Percentiles rank a stretch among this genome's conserved stretches.
These are phyloP conservation scores for Nestor notabilis DNA, from an alignment of 2,113 vertebrate species.

Conservation along the genomic window DNA sequence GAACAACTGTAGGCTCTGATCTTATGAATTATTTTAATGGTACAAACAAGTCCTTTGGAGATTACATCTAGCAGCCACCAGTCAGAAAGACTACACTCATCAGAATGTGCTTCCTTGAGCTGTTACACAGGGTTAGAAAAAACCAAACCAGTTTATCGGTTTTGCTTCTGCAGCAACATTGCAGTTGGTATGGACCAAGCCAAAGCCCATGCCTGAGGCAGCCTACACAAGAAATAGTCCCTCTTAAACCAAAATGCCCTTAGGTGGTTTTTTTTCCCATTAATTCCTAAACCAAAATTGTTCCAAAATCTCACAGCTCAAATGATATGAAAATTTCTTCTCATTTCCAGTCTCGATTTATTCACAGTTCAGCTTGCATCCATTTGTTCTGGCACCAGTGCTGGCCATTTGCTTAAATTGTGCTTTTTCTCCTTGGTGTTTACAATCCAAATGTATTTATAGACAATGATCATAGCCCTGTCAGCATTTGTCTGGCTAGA, in stretches of 20 bases:
- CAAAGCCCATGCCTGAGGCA: neutral
- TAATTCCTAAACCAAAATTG: neutral
- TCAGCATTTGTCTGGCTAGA: neutral
- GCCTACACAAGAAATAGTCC: neutral
- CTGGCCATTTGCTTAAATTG: neutral
- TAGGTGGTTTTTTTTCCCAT: neutral
- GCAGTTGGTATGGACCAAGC: neutral
- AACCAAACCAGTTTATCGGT: neutral
- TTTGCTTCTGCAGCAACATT: neutral
- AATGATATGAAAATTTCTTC: neutral
- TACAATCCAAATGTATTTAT: neutral
- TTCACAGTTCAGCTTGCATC: neutral
- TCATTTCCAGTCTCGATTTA: neutral
- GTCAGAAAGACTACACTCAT: neutral
- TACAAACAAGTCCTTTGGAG: neutral
- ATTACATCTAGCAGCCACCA: neutral
- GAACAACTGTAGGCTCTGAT: conserved; percentile 24
- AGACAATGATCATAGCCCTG: neutral
- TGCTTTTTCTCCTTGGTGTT: neutral
- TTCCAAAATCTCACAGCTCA: neutral
- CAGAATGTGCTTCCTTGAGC: neutral
- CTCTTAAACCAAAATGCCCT: neutral
- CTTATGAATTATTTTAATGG: conserved; percentile 20
- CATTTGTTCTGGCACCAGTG: neutral
- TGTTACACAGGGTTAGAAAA: neutral